A percentile compares a stretch with the other conserved stretches of the same genome.
Evolutionary conservation across 2,888 invertebrate genomes (phyloP).

Genomic region (Capitulum mitella): DNA sequence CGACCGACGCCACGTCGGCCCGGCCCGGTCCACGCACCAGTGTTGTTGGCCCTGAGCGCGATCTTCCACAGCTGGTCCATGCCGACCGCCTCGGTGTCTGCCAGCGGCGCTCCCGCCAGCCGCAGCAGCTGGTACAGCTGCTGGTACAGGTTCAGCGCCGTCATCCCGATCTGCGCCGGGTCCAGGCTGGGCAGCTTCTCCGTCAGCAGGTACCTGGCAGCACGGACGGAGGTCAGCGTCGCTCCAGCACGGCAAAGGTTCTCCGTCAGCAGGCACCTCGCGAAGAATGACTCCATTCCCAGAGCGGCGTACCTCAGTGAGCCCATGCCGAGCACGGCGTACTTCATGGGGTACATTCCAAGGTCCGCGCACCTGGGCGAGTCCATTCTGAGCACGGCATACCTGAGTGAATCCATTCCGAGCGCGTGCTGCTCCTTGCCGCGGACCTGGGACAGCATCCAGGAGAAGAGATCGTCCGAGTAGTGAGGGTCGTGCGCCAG

Average conservation of each 20-base stretch:
- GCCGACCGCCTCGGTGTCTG: slow-evolving; percentile 57
- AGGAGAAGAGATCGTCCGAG: slow-evolving; percentile 85
- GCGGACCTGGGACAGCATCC: slow-evolving; percentile 86
- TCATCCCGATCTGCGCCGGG: slow-evolving; percentile 85
- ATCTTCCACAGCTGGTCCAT: slow-evolving; percentile 95
- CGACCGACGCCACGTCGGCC: not conserved
- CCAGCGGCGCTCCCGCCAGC: slow-evolving; percentile 61
- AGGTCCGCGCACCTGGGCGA: slow-evolving; percentile 54
- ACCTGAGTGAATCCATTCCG: slow-evolving; percentile 71
- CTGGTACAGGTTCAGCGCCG: slow-evolving; percentile 81
- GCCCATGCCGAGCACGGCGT: not conserved
- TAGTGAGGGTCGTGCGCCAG: slow-evolving; percentile 76
- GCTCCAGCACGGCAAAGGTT: not conserved
- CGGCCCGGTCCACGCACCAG: slow-evolving; percentile 49
- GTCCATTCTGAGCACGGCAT: slow-evolving; percentile 67
- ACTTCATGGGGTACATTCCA: too few species aligned
- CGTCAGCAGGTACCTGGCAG: slow-evolving; percentile 13
- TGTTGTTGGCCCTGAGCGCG: slow-evolving; percentile 78
- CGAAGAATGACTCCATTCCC: not conserved
- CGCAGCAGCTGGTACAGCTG: slow-evolving; percentile 81
- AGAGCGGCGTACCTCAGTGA: not conserved
- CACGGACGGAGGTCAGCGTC: not conserved
- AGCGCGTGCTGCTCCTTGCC: slow-evolving; percentile 82
- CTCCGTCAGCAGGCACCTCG: not conserved
- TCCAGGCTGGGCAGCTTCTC: slow-evolving; percentile 80